A percentile compares a stretch with the other conserved stretches of the same genome.
phyloP scores from a whole-genome alignment of 1,140 invertebrate species.

The Manduca sexta region DNA sequence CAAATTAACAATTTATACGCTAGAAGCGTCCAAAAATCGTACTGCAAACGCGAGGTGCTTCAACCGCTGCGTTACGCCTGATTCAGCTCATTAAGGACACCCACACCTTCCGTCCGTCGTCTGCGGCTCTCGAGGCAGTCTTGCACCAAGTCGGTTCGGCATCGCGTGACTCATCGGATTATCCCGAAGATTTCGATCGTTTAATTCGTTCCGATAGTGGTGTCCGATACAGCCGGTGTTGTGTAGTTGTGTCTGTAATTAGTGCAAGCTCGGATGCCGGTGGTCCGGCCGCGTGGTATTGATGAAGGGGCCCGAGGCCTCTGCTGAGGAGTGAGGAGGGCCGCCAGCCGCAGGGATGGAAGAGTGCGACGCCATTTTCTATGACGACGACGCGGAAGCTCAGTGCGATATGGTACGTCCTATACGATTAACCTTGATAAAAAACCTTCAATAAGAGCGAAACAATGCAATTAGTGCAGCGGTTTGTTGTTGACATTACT shows the following conservation, averaged over 20 bases:
- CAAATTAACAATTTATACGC: slow-evolving; percentile 18
- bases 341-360: slow-evolving; percentile 55
- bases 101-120: slow-evolving; percentile 31
- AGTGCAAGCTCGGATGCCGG: slow-evolving; percentile 55
- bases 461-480: slow-evolving; percentile 17
- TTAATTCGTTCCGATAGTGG: slow-evolving; percentile 34
- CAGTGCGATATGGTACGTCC: slow-evolving; percentile 65
- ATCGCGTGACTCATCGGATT: slow-evolving; percentile 63
- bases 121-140: slow-evolving; percentile 23
- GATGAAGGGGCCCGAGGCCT: slow-evolving; percentile 41
- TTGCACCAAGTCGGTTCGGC: slow-evolving; percentile 27
- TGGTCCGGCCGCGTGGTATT: slow-evolving; percentile 37
- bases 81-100: slow-evolving; percentile 46
- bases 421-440: slow-evolving; percentile 17
- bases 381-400: slow-evolving; percentile 66
- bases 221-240: slow-evolving; percentile 28
- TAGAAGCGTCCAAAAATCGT: slow-evolving; percentile 24
- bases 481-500: slow-evolving; percentile 3
- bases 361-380: slow-evolving; percentile 59
- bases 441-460: slow-evolving; percentile 11
- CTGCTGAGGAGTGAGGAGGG: slow-evolving; percentile 46
- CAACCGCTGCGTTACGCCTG: slow-evolving; percentile 23
- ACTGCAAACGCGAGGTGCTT: slow-evolving; percentile 21
- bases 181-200: slow-evolving; percentile 46
- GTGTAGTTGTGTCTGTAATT: slow-evolving; percentile 25